These are phyloP conservation scores for Batillaria attramentaria DNA, from an alignment of 1,140 invertebrate species.

Conservation along the genomic window DNA sequence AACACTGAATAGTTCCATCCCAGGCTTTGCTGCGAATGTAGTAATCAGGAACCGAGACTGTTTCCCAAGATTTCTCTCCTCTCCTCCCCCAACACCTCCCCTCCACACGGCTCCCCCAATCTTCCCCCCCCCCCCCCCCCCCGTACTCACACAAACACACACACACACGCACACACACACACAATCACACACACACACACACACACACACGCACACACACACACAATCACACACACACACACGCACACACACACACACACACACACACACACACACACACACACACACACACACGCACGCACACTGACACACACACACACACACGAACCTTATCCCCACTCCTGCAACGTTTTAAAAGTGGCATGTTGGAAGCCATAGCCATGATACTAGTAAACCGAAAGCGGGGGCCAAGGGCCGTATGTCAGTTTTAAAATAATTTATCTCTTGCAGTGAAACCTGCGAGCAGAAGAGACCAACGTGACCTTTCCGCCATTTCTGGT, in stretches of 20 bases:
- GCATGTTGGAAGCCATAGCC: no score
- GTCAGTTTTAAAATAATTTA: no score
- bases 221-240: not conserved
- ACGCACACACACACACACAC: not conserved
- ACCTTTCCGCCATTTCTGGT: not conserved
- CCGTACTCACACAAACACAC: no score
- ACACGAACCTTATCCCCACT: not conserved
- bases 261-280: conserved; percentile 1
- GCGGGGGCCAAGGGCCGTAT: no score
- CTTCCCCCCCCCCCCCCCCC: no score
- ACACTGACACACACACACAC: conserved; percentile 16
- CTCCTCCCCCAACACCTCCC: not conserved
- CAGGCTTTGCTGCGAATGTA: not conserved
- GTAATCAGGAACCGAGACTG: not conserved
- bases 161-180: no score
- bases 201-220: conserved; percentile 1
- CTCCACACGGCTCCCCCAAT: no score
- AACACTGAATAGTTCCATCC: not conserved
- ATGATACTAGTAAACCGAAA: no score
- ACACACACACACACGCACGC: not conserved
- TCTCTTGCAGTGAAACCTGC: not conserved
- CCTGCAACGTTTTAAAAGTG: no score
- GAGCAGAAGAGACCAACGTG: not conserved
- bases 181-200: no score
- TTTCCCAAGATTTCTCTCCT: not conserved